These are phyloP conservation scores for Varecia variegata DNA, from an alignment of 2,797 vertebrate species.

Conservation along the genomic window DNA sequence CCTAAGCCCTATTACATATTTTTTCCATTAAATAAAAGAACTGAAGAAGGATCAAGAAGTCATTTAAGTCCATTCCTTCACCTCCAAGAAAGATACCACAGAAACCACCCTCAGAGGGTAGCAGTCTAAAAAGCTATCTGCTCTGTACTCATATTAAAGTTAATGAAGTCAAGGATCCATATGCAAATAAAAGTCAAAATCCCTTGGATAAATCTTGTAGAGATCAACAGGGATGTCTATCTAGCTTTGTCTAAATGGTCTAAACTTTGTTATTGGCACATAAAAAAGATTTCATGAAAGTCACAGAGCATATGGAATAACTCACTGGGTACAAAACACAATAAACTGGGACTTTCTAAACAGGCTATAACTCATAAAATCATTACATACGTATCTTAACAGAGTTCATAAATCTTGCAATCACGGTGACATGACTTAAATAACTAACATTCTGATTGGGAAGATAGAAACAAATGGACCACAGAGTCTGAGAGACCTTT, in stretches of 20 bases:
- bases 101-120: constrained; percentile 22
- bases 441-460: background rate
- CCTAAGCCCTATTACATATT: background rate
- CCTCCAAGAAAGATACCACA: constrained; percentile 24
- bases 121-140: constrained; percentile 15
- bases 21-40: constrained; percentile 31
- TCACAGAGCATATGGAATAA: background rate
- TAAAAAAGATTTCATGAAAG: constrained; percentile 23
- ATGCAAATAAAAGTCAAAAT: constrained; percentile 50
- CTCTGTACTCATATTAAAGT: background rate
- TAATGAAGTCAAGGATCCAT: constrained; percentile 33
- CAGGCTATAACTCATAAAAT: background rate
- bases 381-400: background rate
- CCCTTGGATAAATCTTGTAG: background rate
- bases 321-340: background rate
- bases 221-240: background rate
- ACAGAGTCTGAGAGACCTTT: background rate
- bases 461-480: background rate
- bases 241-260: constrained; percentile 13
- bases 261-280: constrained; percentile 38
- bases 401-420: background rate
- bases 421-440: background rate
- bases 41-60: background rate
- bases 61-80: background rate
- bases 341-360: background rate